A percentile compares a stretch with the other conserved stretches of the same genome.
Conservation (phyloP, 2,888 invertebrate genomes). For the Neuroscelio doddi region DNA sequence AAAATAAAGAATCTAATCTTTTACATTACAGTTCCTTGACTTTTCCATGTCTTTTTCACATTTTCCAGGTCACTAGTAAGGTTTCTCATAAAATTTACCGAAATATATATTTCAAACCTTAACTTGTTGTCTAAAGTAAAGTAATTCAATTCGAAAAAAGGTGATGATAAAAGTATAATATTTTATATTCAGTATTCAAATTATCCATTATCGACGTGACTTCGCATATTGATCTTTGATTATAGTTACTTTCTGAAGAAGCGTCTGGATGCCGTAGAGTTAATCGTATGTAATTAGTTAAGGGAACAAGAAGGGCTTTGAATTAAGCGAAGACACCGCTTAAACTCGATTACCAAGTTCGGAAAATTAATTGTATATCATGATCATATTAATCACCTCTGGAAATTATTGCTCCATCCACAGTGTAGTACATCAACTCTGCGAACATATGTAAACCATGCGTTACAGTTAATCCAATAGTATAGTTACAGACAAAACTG, state of each 20-base stretch:
- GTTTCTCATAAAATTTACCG: too few species aligned
- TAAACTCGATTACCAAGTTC: slow-evolving; percentile 51
- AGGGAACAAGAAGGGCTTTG: slow-evolving; percentile 12
- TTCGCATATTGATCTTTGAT: background rate
- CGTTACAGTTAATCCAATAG: slow-evolving; percentile 45
- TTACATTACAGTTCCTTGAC: too few species aligned
- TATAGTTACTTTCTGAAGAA: slow-evolving; percentile 1
- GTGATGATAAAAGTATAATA: too few species aligned
- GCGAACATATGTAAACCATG: slow-evolving; percentile 51
- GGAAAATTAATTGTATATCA: slow-evolving; percentile 32
- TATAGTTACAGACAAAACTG: slow-evolving; percentile 40
- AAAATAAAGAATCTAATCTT: too few species aligned
- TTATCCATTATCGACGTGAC: too few species aligned
- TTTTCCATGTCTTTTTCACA: too few species aligned
- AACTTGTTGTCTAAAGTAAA: too few species aligned
- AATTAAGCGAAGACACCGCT: slow-evolving; percentile 39
- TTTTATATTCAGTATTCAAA: too few species aligned
- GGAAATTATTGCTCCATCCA: slow-evolving; percentile 54
- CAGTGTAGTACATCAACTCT: slow-evolving; percentile 54
- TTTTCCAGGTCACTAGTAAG: too few species aligned
- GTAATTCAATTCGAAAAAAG: too few species aligned
- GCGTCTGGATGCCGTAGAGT: slow-evolving; percentile 6
- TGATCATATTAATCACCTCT: slow-evolving; percentile 53
- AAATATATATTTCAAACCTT: too few species aligned
- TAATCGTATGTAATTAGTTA: slow-evolving; percentile 14